phyloP scores from a whole-genome alignment of 2,113 vertebrate genomes.

The Etia nguti region DNA sequence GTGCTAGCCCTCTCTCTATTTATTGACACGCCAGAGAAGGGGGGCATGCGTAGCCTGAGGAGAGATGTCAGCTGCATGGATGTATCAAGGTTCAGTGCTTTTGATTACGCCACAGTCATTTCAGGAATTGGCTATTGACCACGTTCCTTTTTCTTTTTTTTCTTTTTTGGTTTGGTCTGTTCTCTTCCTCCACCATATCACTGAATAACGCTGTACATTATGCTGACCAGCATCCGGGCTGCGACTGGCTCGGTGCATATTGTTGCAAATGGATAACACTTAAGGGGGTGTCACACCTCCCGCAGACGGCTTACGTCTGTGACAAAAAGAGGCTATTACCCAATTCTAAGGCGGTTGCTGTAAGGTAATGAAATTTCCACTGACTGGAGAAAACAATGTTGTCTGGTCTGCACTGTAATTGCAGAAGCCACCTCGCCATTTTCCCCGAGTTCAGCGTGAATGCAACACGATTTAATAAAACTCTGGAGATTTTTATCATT shows the following conservation, averaged over 20 bases:
- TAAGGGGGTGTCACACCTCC: conserved; percentile 57
- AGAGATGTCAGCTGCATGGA: conserved; percentile 37
- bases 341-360: conserved; percentile 63
- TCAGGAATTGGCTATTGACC: conserved; percentile 58
- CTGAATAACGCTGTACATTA: conserved; percentile 33
- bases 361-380: conserved; percentile 77
- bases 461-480: conserved; percentile 69
- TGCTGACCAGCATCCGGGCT: conserved; percentile 45
- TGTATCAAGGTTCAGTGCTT: conserved; percentile 50
- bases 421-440: conserved; percentile 57
- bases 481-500: conserved; percentile 69
- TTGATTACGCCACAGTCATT: conserved; percentile 55
- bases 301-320: conserved; percentile 52
- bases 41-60: conserved; percentile 24
- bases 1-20: neutral
- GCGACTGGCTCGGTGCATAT: conserved; percentile 42
- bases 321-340: conserved; percentile 70
- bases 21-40: conserved; percentile 40
- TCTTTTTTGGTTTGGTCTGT: conserved; percentile 1
- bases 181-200: conserved; percentile 23
- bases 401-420: conserved; percentile 66
- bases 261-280: conserved; percentile 64
- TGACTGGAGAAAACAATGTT: conserved; percentile 74
- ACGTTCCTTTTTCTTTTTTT: neutral
- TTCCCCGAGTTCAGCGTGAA: conserved; percentile 58